phyloP scores from a whole-genome alignment of 2,797 vertebrate species.

The Coluber constrictor region DNA sequence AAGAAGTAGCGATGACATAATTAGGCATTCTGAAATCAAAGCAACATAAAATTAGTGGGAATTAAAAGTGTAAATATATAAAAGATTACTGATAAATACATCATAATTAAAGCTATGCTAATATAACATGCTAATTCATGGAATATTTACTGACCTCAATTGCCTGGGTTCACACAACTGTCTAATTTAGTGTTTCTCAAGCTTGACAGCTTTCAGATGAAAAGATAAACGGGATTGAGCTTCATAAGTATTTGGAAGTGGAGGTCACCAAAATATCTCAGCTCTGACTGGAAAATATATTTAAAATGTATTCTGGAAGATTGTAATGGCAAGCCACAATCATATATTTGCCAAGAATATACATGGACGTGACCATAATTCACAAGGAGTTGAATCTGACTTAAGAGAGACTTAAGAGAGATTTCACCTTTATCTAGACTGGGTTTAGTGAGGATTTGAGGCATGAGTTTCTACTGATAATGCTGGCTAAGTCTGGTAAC shows the following conservation, averaged over 20 bases:
- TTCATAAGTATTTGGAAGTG: background rate
- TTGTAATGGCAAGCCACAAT: background rate
- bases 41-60: background rate
- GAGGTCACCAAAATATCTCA: background rate
- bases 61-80: background rate
- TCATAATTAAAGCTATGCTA: background rate
- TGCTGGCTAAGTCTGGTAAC: background rate
- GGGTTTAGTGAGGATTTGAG: background rate
- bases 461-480: background rate
- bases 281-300: background rate
- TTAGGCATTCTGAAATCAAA: background rate
- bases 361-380: background rate
- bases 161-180: background rate
- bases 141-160: background rate
- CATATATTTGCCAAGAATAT: background rate
- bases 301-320: background rate
- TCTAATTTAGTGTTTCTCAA: background rate
- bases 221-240: background rate
- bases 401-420: background rate
- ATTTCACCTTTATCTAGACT: background rate
- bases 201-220: background rate
- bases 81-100: background rate
- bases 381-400: background rate
- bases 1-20: background rate
- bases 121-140: background rate